These are phyloP conservation scores for Drosophila pandora DNA, from an alignment of 1,140 invertebrate genomes.

Conservation along the genomic window DNA sequence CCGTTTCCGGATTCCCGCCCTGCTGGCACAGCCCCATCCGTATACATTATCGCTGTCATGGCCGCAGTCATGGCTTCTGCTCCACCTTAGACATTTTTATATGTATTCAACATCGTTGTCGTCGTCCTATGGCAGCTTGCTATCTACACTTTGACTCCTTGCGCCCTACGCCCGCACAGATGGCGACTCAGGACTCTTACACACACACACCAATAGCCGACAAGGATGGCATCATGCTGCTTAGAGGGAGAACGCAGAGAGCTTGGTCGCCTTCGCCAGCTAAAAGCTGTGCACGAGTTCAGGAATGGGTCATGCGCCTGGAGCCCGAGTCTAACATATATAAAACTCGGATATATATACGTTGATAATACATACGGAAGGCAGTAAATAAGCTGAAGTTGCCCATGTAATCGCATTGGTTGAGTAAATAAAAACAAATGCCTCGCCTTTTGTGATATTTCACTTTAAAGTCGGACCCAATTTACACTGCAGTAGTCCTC, in stretches of 20 bases:
- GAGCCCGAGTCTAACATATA: constrained; percentile 56
- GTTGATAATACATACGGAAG: constrained; percentile 41
- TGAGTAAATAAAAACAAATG: constrained; percentile 71
- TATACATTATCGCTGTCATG: constrained; percentile 82
- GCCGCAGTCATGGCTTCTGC: constrained; percentile 82
- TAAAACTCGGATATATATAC: constrained; percentile 34
- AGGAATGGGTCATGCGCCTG: constrained; percentile 82
- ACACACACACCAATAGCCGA: constrained; percentile 35
- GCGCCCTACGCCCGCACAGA: constrained; percentile 44
- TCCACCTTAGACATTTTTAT: constrained; percentile 81
- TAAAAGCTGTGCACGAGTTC: constrained; percentile 65
- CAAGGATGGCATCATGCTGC: constrained; percentile 69
- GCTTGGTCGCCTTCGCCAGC: constrained; percentile 63
- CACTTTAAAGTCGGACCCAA: constrained; percentile 50
- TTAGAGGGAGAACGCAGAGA: constrained; percentile 58
- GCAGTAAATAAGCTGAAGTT: constrained; percentile 55
- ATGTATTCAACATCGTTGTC: constrained; percentile 75
- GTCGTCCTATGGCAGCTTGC: constrained; percentile 78
- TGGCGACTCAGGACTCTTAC: constrained; percentile 12
- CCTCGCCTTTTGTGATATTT: constrained; percentile 33
- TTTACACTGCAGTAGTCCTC: constrained; percentile 12
- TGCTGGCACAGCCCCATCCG: constrained; percentile 11
- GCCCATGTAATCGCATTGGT: constrained; percentile 30
- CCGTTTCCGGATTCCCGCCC: background rate
- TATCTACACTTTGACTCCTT: constrained; percentile 79